These are phyloP conservation scores for Semotilus atromaculatus DNA, from an alignment of 2,797 vertebrate species.

Conservation along the genomic window DNA sequence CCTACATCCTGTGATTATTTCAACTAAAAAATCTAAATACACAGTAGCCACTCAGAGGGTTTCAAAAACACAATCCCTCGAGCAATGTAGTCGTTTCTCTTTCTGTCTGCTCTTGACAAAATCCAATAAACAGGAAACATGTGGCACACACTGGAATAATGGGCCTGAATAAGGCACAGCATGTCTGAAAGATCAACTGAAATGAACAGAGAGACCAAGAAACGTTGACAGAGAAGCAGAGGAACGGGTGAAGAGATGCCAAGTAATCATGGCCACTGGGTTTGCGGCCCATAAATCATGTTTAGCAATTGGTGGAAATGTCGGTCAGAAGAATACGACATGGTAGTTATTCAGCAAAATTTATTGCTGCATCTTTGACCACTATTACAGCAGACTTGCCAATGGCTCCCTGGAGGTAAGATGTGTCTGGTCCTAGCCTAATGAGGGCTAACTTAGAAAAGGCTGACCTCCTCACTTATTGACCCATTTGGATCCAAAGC, in stretches of 20 bases:
- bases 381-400: constrained; percentile 61
- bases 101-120: constrained; percentile 22
- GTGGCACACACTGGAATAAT: constrained; percentile 51
- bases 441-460: constrained; percentile 59
- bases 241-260: constrained; percentile 30
- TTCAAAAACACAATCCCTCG: constrained; percentile 24
- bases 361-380: constrained; percentile 65
- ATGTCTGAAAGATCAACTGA: constrained; percentile 24
- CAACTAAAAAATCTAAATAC: constrained; percentile 1
- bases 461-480: constrained; percentile 52
- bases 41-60: constrained; percentile 6
- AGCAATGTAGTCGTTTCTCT: constrained; percentile 23
- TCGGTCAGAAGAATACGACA: constrained; percentile 46
- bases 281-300: constrained; percentile 50
- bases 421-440: constrained; percentile 52
- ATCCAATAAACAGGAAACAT: constrained; percentile 45
- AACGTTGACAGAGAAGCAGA: constrained; percentile 18
- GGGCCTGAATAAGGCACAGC: background rate
- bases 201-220: constrained; percentile 28
- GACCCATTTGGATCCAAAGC: constrained; percentile 52
- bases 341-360: constrained; percentile 58
- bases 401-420: constrained; percentile 56
- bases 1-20: constrained; percentile 51
- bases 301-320: constrained; percentile 53
- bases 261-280: constrained; percentile 52